Percentiles rank a stretch among this genome's conserved stretches.
These are phyloP conservation scores for Pseudocheirus occidentalis DNA, from an alignment of 2,797 vertebrate species.

Conservation along the genomic window DNA sequence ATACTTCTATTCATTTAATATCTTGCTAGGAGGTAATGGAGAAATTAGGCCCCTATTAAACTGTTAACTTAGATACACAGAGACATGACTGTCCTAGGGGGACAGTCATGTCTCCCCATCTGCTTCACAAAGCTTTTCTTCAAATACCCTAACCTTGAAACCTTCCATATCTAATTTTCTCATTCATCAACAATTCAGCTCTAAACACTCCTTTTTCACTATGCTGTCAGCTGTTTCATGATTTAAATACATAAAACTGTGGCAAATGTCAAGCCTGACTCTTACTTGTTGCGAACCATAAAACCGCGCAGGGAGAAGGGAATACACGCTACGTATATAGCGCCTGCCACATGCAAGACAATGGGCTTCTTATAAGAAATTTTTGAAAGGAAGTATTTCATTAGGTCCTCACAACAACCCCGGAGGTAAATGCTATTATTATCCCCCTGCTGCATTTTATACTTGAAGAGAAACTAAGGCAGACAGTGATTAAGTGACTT, in stretches of 20 bases:
- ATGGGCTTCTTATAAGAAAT: background rate
- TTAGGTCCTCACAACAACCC: background rate
- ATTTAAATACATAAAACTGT: background rate
- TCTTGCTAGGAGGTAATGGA: background rate
- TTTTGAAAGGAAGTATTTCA: background rate
- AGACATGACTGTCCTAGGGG: background rate
- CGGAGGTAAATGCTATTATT: background rate
- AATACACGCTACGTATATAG: background rate
- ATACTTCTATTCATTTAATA: background rate
- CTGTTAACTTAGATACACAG: background rate
- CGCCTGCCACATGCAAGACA: background rate
- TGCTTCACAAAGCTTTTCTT: background rate
- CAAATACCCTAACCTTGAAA: background rate
- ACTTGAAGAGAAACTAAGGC: background rate
- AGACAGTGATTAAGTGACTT: background rate
- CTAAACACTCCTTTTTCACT: background rate
- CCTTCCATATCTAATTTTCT: background rate
- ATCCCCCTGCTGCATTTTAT: too few species aligned
- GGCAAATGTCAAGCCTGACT: background rate
- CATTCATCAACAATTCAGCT: background rate
- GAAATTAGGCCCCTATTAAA: background rate
- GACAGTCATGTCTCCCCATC: background rate
- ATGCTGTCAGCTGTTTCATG: background rate
- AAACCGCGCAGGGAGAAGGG: background rate
- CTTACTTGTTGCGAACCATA: background rate